phyloP scores from a whole-genome alignment of 2,888 invertebrate species.

The Hypsopygia costalis region DNA sequence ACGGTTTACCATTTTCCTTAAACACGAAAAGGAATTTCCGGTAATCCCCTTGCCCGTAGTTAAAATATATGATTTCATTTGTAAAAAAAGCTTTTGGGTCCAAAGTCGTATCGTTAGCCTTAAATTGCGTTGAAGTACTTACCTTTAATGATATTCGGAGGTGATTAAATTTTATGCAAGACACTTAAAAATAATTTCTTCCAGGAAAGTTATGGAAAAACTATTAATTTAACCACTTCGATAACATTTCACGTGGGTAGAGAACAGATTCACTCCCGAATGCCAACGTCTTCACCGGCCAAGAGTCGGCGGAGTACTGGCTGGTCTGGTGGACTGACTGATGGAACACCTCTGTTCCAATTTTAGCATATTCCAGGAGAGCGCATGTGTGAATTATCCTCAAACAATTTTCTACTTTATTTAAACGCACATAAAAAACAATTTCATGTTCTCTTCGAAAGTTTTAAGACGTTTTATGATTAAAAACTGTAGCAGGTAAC shows the following conservation, averaged over 20 bases:
- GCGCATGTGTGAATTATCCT: constrained; percentile 26
- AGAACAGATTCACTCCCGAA: constrained; percentile 10
- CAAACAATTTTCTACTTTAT: constrained; percentile 15
- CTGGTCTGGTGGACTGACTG: constrained; percentile 35
- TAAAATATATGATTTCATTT: constrained; percentile 18
- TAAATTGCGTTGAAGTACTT: neutral
- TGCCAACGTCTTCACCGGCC: constrained; percentile 27
- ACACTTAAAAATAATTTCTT: constrained; percentile 3
- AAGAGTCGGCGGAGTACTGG: constrained; percentile 40
- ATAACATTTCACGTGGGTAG: neutral
- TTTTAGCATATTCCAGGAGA: constrained; percentile 29
- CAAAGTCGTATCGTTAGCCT: too few relatives aligned
- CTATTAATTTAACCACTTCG: neutral
- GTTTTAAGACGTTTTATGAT: constrained; percentile 15
- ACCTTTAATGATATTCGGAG: neutral
- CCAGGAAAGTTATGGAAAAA: neutral
- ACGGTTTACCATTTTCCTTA: neutral
- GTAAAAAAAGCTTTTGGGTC: constrained; percentile 2
- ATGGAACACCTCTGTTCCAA: constrained; percentile 48
- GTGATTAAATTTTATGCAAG: neutral
- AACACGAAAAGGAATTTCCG: neutral
- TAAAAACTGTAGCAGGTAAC: constrained; percentile 50
- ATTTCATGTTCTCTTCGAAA: neutral
- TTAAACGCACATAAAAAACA: fast-evolving
- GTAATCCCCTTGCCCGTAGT: neutral